Evolutionary conservation across 2,797 vertebrate species (phyloP), one percentile per base, ranked within the genome.

Genomic region (Eulemur mongoz): DNA sequence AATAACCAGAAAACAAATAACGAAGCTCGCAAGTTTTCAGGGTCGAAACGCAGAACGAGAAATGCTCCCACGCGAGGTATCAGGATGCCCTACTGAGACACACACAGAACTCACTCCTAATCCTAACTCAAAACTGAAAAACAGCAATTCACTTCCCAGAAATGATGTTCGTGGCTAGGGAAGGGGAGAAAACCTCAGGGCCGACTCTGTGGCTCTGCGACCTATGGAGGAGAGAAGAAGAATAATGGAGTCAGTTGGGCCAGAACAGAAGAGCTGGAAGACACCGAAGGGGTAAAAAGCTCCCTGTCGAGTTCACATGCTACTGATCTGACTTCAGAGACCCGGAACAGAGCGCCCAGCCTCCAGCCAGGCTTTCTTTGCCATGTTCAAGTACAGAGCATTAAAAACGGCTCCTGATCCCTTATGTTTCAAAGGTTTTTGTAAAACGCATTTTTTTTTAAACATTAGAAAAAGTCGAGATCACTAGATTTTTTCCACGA

Each of bases 1-100:
- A 69, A 54, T 85, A 94, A 96, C 96, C 97, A 88, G 92, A 45
- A 80, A 98, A 96, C 50, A 72, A 79, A 38, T 1, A 9, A 9
- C 13, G 48, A 63, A 20, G 50, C 15, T 5, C 0, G 20, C 1
- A 4, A 0, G 4, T 65, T 50, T n/a, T 13, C 17, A 6, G 15
- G 0, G 32, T 32, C 2, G 83, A 63, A 57, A 9, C 0, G 6
- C 61, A 0, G 35, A 76, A 20, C 20, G 23, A 27, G 86, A 88
- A 63, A 79, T 0, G 17, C 22, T 79, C 43, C 4, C 6, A 0
- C 2, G 38, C 0, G 14, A 91, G 20, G 3, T 5, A 7, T n/a
- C 69, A 40, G 70, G 52, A 43, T 32, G 40, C 38, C 54, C 73
- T 52, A n/a, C 3, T 4, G 57, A 87, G 57, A 89, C n/a, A n/a